Conservation (phyloP, 2,888 invertebrate genomes). For the Graphium colonna region DNA sequence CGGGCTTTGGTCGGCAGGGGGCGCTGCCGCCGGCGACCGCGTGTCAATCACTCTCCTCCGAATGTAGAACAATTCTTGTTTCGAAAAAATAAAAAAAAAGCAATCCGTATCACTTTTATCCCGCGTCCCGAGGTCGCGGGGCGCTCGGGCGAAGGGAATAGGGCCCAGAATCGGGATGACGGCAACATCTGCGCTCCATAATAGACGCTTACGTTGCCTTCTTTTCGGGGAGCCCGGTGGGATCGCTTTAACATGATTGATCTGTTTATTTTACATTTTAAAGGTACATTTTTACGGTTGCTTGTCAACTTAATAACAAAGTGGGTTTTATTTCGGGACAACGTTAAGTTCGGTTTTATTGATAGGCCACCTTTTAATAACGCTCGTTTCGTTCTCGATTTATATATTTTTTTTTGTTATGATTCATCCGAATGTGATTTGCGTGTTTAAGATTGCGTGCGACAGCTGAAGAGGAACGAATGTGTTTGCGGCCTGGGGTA, state of each 20-base stretch:
- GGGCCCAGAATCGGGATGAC: slow-evolving; percentile 62
- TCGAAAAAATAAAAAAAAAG: slow-evolving; percentile 66
- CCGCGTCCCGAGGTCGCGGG: slow-evolving; percentile 45
- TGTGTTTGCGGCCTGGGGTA: slow-evolving; percentile 5
- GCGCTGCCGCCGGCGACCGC: slow-evolving; percentile 69
- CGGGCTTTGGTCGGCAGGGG: slow-evolving; percentile 68
- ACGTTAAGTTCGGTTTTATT: slow-evolving; percentile 77
- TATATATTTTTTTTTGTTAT: slow-evolving; percentile 43
- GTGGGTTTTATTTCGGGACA: slow-evolving; percentile 72
- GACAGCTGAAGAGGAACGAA: slow-evolving; percentile 20
- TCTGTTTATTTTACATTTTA: slow-evolving; percentile 81
- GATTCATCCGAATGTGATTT: slow-evolving; percentile 39
- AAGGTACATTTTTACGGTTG: slow-evolving; percentile 80
- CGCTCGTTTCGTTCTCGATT: slow-evolving; percentile 53
- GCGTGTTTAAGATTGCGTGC: slow-evolving; percentile 32
- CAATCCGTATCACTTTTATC: slow-evolving; percentile 70
- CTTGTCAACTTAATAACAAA: slow-evolving; percentile 80
- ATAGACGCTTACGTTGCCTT: slow-evolving; percentile 79
- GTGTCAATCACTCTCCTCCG: slow-evolving; percentile 76
- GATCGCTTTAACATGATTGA: slow-evolving; percentile 79
- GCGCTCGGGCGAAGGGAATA: slow-evolving; percentile 49
- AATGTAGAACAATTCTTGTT: slow-evolving; percentile 79
- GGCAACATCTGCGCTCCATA: slow-evolving; percentile 78
- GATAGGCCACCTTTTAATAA: slow-evolving; percentile 76
- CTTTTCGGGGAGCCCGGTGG: slow-evolving; percentile 78